phyloP scores from a whole-genome alignment of 92 coral and sea anemone genomes.

The Pocillopora meandrina region DNA sequence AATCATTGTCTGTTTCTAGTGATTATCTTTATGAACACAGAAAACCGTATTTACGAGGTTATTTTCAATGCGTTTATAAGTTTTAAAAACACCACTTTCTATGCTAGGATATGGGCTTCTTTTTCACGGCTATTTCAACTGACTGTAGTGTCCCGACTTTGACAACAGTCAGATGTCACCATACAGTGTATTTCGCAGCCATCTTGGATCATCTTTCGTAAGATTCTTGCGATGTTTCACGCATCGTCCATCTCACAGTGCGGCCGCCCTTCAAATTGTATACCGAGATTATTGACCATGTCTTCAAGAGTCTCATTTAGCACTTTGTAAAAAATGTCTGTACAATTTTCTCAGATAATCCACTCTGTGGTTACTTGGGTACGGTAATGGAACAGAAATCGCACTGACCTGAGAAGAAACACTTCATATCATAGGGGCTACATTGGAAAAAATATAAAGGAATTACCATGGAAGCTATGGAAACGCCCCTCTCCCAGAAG shows the following conservation, averaged over 20 bases:
- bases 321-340: slow-evolving; percentile 72
- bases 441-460: slow-evolving; percentile 1
- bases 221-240: slow-evolving; percentile 78
- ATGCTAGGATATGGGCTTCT: too few relatives aligned
- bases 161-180: neutral
- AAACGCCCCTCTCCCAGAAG: neutral
- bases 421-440: slow-evolving; percentile 88
- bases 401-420: slow-evolving; percentile 81
- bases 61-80: too few relatives aligned
- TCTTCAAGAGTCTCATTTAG: slow-evolving; percentile 59
- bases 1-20: too few relatives aligned
- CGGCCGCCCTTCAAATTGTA: slow-evolving; percentile 88
- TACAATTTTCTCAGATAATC: slow-evolving; percentile 89
- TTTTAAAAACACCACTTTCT: too few relatives aligned
- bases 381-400: slow-evolving; percentile 68
- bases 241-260: slow-evolving; percentile 93
- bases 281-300: slow-evolving; percentile 77
- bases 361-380: slow-evolving; percentile 83
- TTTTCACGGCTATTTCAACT: too few relatives aligned
- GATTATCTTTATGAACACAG: too few relatives aligned
- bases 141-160: too few relatives aligned
- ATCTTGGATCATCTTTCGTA: slow-evolving; percentile 81
- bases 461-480: neutral
- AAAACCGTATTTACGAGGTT: too few relatives aligned
- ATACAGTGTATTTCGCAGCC: slow-evolving; percentile 69